Evolutionary conservation across 2,888 invertebrate species (phyloP).

Genomic region (Venustoraphidia nigricollis): DNA sequence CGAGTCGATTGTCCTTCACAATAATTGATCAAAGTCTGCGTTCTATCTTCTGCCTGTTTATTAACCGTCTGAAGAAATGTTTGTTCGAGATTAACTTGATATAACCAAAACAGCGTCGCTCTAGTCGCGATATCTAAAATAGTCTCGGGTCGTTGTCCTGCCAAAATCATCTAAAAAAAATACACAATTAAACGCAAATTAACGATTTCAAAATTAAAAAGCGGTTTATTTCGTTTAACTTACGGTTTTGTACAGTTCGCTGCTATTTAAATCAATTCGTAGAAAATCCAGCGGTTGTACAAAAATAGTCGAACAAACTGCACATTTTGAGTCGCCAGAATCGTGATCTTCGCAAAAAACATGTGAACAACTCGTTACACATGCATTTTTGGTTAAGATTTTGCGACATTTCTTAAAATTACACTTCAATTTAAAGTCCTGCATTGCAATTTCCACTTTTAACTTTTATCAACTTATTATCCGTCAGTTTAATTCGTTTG

Average conservation of each 20-base stretch:
- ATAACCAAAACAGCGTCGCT: constrained; percentile 28
- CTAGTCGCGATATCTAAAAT: constrained; percentile 26
- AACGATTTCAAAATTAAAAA: not conserved
- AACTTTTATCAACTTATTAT: too few species aligned
- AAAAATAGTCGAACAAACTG: constrained; percentile 18
- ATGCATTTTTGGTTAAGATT: constrained; percentile 20
- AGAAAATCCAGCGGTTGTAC: constrained; percentile 23
- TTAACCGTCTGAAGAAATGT: constrained; percentile 1
- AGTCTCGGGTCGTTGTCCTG: constrained; percentile 27
- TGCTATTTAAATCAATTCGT: constrained; percentile 25
- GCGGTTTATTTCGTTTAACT: not conserved
- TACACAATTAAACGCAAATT: not conserved
- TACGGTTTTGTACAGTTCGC: constrained; percentile 26
- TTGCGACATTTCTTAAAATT: constrained; percentile 26
- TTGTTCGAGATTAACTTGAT: constrained; percentile 21
- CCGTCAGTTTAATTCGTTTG: too few species aligned
- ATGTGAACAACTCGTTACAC: constrained; percentile 22
- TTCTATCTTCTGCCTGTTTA: constrained; percentile 5
- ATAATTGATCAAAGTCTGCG: constrained; percentile 6
- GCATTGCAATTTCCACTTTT: constrained; percentile 7
- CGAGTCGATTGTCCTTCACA: constrained; percentile 5
- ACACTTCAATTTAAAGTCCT: constrained; percentile 22
- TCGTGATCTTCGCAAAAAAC: constrained; percentile 17
- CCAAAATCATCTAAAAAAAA: constrained; percentile 22
- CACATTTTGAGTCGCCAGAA: constrained; percentile 13